Conservation (phyloP, 2,888 invertebrate genomes). For the Magallana nippona region DNA sequence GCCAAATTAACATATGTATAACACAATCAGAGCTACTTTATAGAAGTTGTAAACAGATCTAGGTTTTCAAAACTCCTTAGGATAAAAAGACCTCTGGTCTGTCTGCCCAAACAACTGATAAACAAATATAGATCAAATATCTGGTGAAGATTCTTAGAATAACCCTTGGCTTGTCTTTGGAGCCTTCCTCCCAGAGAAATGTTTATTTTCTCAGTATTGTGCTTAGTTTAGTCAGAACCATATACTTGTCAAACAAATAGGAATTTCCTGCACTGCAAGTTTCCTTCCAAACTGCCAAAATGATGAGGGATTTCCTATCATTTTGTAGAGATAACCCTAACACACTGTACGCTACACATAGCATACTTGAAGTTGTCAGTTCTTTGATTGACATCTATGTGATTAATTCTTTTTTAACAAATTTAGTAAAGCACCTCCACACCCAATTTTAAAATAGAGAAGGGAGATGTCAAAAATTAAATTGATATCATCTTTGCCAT, state of each 20-base stretch:
- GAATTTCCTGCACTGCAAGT: neutral
- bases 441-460: no score
- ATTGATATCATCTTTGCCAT: no score
- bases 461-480: no score
- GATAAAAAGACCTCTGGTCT: neutral
- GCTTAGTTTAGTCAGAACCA: slow-evolving; percentile 15
- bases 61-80: neutral
- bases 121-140: slow-evolving; percentile 26
- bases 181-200: neutral
- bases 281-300: neutral
- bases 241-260: neutral
- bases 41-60: slow-evolving; percentile 17
- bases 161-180: neutral
- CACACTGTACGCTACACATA: neutral
- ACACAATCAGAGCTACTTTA: neutral
- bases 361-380: no score
- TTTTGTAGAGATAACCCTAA: neutral
- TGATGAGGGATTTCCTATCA: neutral
- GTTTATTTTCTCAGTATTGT: slow-evolving; percentile 17
- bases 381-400: no score
- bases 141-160: neutral
- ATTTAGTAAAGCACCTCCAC: no score
- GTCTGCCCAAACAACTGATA: neutral
- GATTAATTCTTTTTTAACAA: no score
- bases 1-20: neutral